A percentile compares a stretch with the other conserved stretches of the same genome.
Evolutionary conservation across 2,888 invertebrate species (phyloP).

Genomic region (Ashinkailepas kermadecensis): DNA sequence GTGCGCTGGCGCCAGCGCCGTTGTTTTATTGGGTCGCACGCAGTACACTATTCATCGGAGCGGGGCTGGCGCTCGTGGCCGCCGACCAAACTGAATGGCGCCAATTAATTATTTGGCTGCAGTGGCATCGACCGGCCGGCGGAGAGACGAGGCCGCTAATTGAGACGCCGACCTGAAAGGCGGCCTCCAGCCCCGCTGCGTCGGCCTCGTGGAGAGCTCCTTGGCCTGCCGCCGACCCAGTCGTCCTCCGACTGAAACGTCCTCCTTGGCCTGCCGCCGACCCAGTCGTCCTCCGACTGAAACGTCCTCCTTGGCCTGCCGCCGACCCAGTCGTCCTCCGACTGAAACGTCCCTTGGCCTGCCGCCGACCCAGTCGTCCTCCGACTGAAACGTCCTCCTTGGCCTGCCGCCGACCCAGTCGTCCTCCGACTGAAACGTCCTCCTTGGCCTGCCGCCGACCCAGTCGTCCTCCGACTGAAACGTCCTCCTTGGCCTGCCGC

Average conservation of each 20-base stretch:
- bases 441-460: neutral
- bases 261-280: neutral
- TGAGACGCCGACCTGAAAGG: neutral
- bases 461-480: neutral
- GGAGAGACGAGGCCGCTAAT: neutral
- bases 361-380: neutral
- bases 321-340: neutral
- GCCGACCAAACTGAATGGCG: neutral
- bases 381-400: too few species aligned
- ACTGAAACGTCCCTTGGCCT: too few species aligned
- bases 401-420: neutral
- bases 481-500: neutral
- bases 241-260: neutral
- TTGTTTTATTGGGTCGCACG: neutral
- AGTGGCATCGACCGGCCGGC: neutral
- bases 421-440: neutral
- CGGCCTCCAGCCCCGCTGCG: neutral
- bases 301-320: neutral
- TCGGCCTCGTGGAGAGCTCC: neutral
- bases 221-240: neutral
- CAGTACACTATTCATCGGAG: neutral
- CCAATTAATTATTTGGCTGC: slow-evolving; percentile 4
- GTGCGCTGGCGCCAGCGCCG: neutral
- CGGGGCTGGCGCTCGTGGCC: neutral
- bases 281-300: neutral